Evolutionary conservation across 2,888 invertebrate species (phyloP).

Genomic region (Rambutsinella grinnellia): DNA sequence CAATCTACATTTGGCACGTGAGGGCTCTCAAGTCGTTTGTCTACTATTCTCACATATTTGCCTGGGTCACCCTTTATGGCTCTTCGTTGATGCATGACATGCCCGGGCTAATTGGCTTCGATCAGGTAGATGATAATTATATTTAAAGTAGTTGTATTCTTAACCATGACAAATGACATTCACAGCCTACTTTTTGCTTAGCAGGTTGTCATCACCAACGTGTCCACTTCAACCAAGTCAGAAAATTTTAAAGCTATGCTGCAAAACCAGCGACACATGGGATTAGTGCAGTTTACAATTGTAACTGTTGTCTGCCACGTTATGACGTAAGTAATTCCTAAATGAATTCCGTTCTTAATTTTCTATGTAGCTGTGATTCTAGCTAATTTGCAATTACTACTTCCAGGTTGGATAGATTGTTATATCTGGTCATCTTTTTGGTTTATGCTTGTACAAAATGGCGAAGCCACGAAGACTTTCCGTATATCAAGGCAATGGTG

Average conservation of each 20-base stretch:
- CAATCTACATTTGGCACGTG: slow-evolving; percentile 25
- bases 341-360: not conserved
- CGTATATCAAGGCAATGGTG: slow-evolving; percentile 31
- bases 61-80: slow-evolving; percentile 30
- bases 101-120: slow-evolving; percentile 31
- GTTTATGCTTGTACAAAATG: slow-evolving; percentile 24
- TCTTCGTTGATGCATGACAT: slow-evolving; percentile 41
- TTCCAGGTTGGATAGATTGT: slow-evolving; percentile 26
- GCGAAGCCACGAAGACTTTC: slow-evolving; percentile 23
- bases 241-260: slow-evolving; percentile 33
- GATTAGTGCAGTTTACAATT: slow-evolving; percentile 26
- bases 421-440: slow-evolving; percentile 5
- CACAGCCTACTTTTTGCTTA: slow-evolving; percentile 4
- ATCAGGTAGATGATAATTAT: slow-evolving; percentile 26
- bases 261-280: slow-evolving; percentile 27
- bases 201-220: slow-evolving; percentile 41
- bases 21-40: slow-evolving; percentile 2
- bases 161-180: no score
- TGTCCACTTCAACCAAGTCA: slow-evolving; percentile 18
- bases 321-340: slow-evolving; percentile 31
- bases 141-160: not conserved
- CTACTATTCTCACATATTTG: slow-evolving; percentile 9
- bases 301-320: slow-evolving; percentile 9
- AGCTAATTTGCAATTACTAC: not conserved
- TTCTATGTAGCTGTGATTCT: not conserved